Evolutionary conservation across 2,888 invertebrate species (phyloP).

Genomic region (Acanthosepion lycidas): DNA sequence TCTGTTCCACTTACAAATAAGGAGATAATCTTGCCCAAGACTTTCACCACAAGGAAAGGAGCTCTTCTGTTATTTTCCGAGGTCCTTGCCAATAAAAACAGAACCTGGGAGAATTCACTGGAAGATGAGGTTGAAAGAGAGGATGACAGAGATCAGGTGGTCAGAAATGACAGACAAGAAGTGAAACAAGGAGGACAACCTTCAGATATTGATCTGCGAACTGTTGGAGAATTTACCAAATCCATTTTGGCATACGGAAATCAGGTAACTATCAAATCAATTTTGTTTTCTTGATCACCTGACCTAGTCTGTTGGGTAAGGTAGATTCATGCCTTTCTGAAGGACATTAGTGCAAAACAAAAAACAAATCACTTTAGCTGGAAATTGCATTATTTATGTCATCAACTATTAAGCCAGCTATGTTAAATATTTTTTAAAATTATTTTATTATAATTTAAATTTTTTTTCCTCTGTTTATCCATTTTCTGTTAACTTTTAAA

Average conservation of each 20-base stretch:
- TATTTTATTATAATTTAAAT: no score
- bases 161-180: constrained; percentile 41
- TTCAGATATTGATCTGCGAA: constrained; percentile 59
- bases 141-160: neutral
- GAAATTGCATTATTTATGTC: no score
- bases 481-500: no score
- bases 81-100: constrained; percentile 66
- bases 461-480: no score
- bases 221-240: constrained; percentile 72
- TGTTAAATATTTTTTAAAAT: no score
- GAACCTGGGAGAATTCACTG: constrained; percentile 48
- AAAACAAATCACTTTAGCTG: no score
- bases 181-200: constrained; percentile 50
- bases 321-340: no score
- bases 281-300: neutral
- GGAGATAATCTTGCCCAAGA: constrained; percentile 70
- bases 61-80: constrained; percentile 74
- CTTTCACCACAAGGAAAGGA: constrained; percentile 73
- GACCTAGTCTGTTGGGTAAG: neutral
- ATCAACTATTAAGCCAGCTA: no score
- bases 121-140: neutral
- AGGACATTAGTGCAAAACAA: no score
- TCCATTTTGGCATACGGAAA: constrained; percentile 71
- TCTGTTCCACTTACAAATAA: constrained; percentile 35
- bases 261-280: constrained; percentile 50